Evolutionary conservation across 2,888 invertebrate genomes (phyloP).

Genomic region (Phengaris arion): DNA sequence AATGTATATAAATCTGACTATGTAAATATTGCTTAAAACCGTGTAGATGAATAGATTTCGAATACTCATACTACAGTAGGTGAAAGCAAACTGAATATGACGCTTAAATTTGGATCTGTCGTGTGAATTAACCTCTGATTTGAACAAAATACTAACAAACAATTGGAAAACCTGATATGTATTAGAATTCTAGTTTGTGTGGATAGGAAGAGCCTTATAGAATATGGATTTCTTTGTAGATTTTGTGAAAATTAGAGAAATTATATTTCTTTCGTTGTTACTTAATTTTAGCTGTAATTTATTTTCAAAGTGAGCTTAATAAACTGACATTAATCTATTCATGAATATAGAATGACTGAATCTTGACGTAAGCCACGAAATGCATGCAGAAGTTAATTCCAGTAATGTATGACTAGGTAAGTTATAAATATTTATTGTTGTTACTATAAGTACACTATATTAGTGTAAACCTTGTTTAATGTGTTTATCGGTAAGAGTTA

Average conservation of each 20-base stretch:
- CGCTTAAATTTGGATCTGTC: constrained; percentile 24
- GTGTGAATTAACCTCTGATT: constrained; percentile 27
- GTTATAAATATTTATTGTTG: constrained; percentile 53
- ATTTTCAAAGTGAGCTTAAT: constrained; percentile 29
- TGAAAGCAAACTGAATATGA: constrained; percentile 28
- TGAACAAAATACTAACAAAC: constrained; percentile 29
- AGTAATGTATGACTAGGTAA: constrained; percentile 25
- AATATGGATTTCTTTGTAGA: constrained; percentile 20
- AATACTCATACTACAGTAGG: constrained; percentile 32
- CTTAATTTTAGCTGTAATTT: constrained; percentile 32
- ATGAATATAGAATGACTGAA: constrained; percentile 28
- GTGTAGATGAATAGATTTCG: constrained; percentile 21
- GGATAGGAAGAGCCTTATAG: constrained; percentile 9
- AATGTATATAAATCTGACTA: constrained; percentile 30
- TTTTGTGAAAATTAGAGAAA: constrained; percentile 27
- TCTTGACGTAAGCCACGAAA: constrained; percentile 24
- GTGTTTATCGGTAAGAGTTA: constrained; percentile 45
- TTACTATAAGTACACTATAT: constrained; percentile 70
- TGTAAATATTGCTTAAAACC: constrained; percentile 29
- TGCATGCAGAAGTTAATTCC: constrained; percentile 24
- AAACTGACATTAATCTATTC: constrained; percentile 33
- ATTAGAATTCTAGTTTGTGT: constrained; percentile 4
- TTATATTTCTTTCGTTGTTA: constrained; percentile 29
- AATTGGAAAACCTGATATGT: background rate
- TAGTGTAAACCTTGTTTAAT: constrained; percentile 69